These are phyloP conservation scores for Mandrillus leucophaeus DNA, from an alignment of 2,113 vertebrate genomes.

Conservation along the genomic window DNA sequence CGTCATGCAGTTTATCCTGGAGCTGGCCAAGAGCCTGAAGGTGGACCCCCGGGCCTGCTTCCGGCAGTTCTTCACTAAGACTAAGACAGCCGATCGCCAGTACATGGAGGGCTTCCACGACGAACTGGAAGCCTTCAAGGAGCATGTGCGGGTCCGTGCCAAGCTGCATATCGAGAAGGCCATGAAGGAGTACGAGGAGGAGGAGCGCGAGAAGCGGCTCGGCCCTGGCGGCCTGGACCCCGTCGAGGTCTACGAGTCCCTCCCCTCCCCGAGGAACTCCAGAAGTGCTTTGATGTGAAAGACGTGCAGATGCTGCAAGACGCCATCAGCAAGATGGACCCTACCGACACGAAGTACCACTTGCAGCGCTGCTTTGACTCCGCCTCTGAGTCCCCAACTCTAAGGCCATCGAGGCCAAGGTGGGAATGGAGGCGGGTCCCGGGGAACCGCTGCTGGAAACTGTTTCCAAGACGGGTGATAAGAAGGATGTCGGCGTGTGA, in stretches of 20 bases:
- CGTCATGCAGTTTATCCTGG: slow-evolving; percentile 97
- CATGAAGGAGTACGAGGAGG: slow-evolving; percentile 93
- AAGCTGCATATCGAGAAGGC: slow-evolving; percentile 94
- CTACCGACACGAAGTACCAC: slow-evolving; percentile 90
- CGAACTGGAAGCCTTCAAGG: slow-evolving; percentile 94
- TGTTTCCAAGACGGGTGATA: slow-evolving; percentile 4
- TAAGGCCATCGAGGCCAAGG: slow-evolving; percentile 84
- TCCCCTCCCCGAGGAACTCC: slow-evolving; percentile 94
- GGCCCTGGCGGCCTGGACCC: slow-evolving; percentile 95
- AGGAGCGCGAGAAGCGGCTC: slow-evolving; percentile 91
- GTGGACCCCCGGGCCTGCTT: slow-evolving; percentile 95
- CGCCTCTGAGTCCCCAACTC: slow-evolving; percentile 93
- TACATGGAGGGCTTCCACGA: slow-evolving; percentile 97
- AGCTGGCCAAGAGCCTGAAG: slow-evolving; percentile 95
- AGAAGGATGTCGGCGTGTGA: slow-evolving; percentile 60
- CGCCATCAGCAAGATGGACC: slow-evolving; percentile 94
- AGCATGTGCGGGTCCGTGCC: slow-evolving; percentile 90
- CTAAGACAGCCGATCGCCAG: slow-evolving; percentile 95
- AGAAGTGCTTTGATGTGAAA: slow-evolving; percentile 95
- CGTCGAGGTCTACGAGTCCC: slow-evolving; percentile 92
- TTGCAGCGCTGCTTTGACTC: slow-evolving; percentile 94
- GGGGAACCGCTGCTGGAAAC: slow-evolving; percentile 53
- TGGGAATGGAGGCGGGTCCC: slow-evolving; percentile 76
- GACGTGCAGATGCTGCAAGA: slow-evolving; percentile 95
- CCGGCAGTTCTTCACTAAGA: slow-evolving; percentile 95